Evolutionary conservation across 1,140 invertebrate species (phyloP).

Genomic region (Lasioglossum baleicum): DNA sequence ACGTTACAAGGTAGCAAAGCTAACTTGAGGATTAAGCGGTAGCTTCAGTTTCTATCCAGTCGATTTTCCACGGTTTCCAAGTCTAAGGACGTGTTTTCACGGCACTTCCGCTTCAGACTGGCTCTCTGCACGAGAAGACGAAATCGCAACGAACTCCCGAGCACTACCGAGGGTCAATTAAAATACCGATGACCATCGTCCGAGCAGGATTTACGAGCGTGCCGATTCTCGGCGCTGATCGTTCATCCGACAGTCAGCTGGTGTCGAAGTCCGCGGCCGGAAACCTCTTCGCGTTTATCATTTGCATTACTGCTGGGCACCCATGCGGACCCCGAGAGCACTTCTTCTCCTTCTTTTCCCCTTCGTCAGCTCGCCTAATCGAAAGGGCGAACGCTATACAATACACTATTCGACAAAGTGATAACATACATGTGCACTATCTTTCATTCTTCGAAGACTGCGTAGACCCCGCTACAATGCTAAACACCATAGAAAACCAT

Average conservation of each 20-base stretch:
- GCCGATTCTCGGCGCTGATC: conserved; percentile 48
- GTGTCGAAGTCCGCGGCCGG: conserved; percentile 51
- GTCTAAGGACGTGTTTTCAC: background rate
- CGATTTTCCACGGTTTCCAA: conserved; percentile 37
- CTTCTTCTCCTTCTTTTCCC: background rate
- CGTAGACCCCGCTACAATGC: too few relatives aligned
- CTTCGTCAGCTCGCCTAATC: background rate
- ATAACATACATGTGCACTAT: too few relatives aligned
- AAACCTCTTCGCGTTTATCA: conserved; percentile 43
- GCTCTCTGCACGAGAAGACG: conserved; percentile 13
- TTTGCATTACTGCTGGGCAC: conserved; percentile 33
- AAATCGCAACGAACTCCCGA: conserved; percentile 47
- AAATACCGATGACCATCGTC: conserved; percentile 59
- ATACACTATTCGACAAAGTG: too few relatives aligned
- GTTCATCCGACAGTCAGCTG: conserved; percentile 42
- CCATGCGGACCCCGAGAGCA: background rate
- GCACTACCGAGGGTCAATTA: conserved; percentile 44
- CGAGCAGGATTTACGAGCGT: conserved; percentile 43
- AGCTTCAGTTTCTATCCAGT: background rate
- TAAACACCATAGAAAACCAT: too few relatives aligned
- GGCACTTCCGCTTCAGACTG: background rate
- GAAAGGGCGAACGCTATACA: too few relatives aligned
- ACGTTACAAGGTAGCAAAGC: too few relatives aligned
- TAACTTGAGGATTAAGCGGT: too few relatives aligned
- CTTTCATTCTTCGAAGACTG: too few relatives aligned